Base-by-base conservation (phyloP, 2,797 vertebrate genomes). In the Phoeniculus purpureus region DNA sequence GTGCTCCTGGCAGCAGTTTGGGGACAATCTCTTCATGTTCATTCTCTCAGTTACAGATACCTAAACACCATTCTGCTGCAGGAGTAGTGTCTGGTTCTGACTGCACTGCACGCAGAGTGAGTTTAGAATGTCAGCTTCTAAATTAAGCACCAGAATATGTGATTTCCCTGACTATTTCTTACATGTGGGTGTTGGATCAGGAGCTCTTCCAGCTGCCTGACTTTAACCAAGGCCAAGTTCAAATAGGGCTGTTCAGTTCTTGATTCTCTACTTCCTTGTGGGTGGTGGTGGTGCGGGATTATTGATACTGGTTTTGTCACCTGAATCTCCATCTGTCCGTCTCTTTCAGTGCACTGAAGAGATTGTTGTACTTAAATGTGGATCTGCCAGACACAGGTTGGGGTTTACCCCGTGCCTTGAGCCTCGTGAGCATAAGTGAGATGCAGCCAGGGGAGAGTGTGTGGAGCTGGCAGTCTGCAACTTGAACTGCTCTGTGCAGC, bases 41-140 rank as follows among this genome's bases (percentile, higher is more conserved):
- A 47, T 83, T 78, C 70, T 89, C 93, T n/a, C 29, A 48, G 34
- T 85, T 92, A 25, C 2, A 90, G 71, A 52, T 76, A 79, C 20
- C 43, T 61, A 68, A 43, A 25, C 27, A 31, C 90, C 74, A 29
- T 81, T 91, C 92, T 87, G 73, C 54, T 5, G 2, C 48, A 62
- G 26, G 27, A 91, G 31, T 65, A 75, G 72, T 31, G 68, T 70
- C 81, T 84, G 62, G 45, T 89, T 93, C 85, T 83, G 85, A 85
- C 67, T 92, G 87, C 59, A 62, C 73, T 81, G 54, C 51, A 59
- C 34, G 1, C 80, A 56, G 66, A 80, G 83, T 90, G 90, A 86
- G 81, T 94, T 95, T 91, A 95, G 87, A 89, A 88, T 82, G 75
- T 85, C 94, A 89, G 70, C 54, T 89, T 94, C 93, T 91, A 91